Percentiles rank a stretch among this genome's conserved stretches.
phyloP scores from a whole-genome alignment of 2,888 invertebrate genomes.

The Phalera bucephala region DNA sequence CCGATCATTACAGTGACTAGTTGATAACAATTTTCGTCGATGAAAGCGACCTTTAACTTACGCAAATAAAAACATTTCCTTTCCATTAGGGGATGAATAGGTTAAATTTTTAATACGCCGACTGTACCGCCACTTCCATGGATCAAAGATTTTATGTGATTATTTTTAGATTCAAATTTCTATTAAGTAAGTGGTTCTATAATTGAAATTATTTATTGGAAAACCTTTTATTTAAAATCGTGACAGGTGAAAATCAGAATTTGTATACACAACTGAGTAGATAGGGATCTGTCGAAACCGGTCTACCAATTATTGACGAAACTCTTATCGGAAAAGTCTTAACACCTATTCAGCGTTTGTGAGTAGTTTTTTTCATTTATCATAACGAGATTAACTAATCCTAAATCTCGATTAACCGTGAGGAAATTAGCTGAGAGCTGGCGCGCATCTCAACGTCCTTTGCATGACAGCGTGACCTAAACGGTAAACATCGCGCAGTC shows the following conservation, averaged over 20 bases:
- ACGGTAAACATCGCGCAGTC: constrained; percentile 17
- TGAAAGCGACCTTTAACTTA: constrained; percentile 28
- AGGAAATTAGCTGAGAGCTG: too few relatives aligned
- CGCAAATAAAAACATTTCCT: constrained; percentile 25
- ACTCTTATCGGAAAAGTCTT: too few relatives aligned
- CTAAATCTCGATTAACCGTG: too few relatives aligned
- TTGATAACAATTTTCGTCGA: constrained; percentile 30
- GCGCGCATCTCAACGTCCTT: too few relatives aligned
- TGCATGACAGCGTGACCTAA: background rate
- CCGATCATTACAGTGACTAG: constrained; percentile 23
- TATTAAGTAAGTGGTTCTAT: constrained; percentile 4
- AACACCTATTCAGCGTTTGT: too few relatives aligned
- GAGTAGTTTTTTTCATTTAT: too few relatives aligned
- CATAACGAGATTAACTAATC: too few relatives aligned
- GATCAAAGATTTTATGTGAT: constrained; percentile 8
- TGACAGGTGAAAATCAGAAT: too few relatives aligned
- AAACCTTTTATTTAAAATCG: too few relatives aligned
- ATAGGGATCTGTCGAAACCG: too few relatives aligned
- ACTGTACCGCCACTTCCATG: constrained; percentile 15
- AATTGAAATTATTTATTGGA: constrained; percentile 1
- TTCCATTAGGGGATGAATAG: constrained; percentile 26
- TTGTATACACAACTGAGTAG: too few relatives aligned
- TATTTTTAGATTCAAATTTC: constrained; percentile 12
- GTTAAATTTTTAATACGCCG: constrained; percentile 17
- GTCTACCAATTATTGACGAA: too few relatives aligned